Evolutionary conservation across 2,797 vertebrate species (phyloP).

Genomic region (Chaetophractus vellerosus): DNA sequence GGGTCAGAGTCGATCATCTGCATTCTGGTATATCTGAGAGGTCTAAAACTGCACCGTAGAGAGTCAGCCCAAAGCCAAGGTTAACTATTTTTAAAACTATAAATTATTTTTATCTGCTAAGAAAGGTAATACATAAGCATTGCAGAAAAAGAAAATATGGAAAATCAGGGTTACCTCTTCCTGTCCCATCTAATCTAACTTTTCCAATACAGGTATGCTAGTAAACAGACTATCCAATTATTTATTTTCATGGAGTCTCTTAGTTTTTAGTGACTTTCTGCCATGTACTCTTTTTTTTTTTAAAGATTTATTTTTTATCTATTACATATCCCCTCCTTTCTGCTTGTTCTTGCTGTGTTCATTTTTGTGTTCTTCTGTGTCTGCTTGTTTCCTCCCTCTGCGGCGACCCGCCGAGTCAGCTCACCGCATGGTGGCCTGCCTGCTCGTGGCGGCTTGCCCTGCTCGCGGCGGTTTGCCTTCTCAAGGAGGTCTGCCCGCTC

Average conservation of each 20-base stretch:
- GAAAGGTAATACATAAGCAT: background rate
- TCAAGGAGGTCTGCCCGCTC: too few species aligned
- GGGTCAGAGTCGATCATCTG: background rate
- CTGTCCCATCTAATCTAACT: background rate
- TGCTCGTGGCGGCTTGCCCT: too few species aligned
- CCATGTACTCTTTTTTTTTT: rapidly evolving
- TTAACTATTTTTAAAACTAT: conserved; percentile 34
- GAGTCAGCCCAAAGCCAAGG: background rate
- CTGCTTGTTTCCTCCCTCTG: too few species aligned
- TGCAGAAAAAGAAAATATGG: background rate
- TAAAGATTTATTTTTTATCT: too few species aligned
- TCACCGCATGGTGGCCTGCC: too few species aligned
- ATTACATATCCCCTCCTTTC: too few species aligned
- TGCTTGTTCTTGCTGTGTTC: too few species aligned
- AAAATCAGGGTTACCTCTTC: background rate
- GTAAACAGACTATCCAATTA: background rate
- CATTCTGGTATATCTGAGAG: background rate
- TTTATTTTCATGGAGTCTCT: background rate
- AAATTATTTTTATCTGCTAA: conserved; percentile 16
- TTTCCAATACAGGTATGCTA: background rate
- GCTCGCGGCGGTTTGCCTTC: too few species aligned
- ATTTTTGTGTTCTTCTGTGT: too few species aligned
- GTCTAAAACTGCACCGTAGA: background rate
- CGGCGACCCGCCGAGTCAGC: too few species aligned
- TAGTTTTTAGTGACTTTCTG: background rate